A percentile compares a stretch with the other conserved stretches of the same genome.
Conservation (phyloP, 1,140 invertebrate genomes). For the Ericerus pela region DNA sequence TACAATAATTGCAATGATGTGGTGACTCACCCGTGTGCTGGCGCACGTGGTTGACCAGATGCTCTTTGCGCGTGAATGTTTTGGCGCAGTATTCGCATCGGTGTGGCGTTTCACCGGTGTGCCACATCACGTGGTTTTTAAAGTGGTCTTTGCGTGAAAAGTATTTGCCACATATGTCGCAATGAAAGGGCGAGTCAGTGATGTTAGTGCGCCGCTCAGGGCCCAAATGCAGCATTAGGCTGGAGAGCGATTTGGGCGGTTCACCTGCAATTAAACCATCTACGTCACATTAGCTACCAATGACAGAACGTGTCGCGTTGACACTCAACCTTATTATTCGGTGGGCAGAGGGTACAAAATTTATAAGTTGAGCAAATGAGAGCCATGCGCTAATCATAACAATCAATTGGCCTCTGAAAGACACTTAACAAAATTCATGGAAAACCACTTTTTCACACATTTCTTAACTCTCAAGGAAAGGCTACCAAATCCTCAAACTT, state of each 20-base stretch:
- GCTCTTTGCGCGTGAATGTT: slow-evolving; percentile 65
- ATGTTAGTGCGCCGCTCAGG: slow-evolving; percentile 18
- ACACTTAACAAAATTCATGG: no score
- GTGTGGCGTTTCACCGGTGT: slow-evolving; percentile 57
- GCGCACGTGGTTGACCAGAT: slow-evolving; percentile 58
- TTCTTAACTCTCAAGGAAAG: no score
- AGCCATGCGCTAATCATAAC: no score
- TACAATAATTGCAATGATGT: slow-evolving; percentile 69
- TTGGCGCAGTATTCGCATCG: slow-evolving; percentile 64
- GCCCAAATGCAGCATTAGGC: slow-evolving; percentile 17
- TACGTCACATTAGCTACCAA: background rate
- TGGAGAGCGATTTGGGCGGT: slow-evolving; percentile 16
- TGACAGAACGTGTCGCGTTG: background rate
- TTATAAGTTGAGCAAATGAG: no score
- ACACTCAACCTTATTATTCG: no score
- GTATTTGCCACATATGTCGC: slow-evolving; percentile 36
- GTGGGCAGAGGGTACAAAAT: no score
- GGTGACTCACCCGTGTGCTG: slow-evolving; percentile 70
- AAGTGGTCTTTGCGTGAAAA: slow-evolving; percentile 54
- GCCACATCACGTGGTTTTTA: slow-evolving; percentile 48
- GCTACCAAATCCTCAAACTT: no score
- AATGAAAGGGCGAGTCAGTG: slow-evolving; percentile 42
- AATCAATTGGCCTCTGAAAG: no score
- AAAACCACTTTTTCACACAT: no score
- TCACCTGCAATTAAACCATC: slow-evolving; percentile 9